Conservation (phyloP, 2,888 invertebrate genomes). For the Amphipyra tragopoginis region DNA sequence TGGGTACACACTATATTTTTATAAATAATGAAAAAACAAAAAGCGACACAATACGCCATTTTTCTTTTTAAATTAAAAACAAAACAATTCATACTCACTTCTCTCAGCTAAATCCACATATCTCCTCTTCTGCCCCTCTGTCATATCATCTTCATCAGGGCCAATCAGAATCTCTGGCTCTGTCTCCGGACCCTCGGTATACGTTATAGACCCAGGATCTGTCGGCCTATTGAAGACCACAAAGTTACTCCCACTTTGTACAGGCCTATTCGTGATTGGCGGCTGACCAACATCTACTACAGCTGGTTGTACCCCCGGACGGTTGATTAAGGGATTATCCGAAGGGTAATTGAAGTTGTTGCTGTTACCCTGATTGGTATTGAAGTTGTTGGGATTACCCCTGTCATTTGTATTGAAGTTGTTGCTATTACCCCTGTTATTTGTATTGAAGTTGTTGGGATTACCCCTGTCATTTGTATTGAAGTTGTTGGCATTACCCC, state of each 20-base stretch:
- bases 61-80: background rate
- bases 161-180: conserved; percentile 73
- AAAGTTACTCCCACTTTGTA: conserved; percentile 46
- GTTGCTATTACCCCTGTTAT: background rate
- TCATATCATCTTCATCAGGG: conserved; percentile 79
- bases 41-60: no score
- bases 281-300: conserved; percentile 69
- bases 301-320: conserved; percentile 77
- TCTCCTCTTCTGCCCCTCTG: conserved; percentile 70
- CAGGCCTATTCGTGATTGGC: conserved; percentile 79
- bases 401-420: conserved; percentile 3
- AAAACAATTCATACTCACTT: conserved; percentile 71
- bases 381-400: conserved; percentile 6
- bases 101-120: conserved; percentile 75
- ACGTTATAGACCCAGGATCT: conserved; percentile 47
- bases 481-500: no score
- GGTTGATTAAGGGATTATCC: conserved; percentile 60
- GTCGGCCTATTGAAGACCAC: conserved; percentile 42
- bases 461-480: no score
- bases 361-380: conserved; percentile 30
- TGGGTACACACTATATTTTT: no score
- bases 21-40: no score
- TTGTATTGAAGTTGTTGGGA: no score
- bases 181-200: conserved; percentile 41
- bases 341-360: conserved; percentile 43